Percentiles rank a stretch among this genome's conserved stretches.
phyloP scores from a whole-genome alignment of 2,888 invertebrate genomes.

The Ophion ellenae region DNA sequence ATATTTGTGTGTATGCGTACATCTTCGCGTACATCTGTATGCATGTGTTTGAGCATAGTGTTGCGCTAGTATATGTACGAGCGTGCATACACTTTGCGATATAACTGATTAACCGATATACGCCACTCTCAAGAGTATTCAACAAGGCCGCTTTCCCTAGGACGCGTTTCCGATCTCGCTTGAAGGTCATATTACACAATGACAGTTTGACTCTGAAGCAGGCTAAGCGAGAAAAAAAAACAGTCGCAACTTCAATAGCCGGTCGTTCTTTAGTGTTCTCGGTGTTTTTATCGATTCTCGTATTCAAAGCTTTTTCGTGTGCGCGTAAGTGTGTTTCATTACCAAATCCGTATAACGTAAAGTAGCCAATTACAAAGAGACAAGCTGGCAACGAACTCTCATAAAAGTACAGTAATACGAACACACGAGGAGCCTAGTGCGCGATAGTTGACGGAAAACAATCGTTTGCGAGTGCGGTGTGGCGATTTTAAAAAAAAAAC shows the following conservation, averaged over 20 bases:
- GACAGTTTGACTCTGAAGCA: neutral
- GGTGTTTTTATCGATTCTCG: conserved; percentile 10
- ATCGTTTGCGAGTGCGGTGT: neutral
- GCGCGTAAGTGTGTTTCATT: conserved; percentile 25
- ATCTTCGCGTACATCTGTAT: neutral
- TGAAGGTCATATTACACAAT: neutral
- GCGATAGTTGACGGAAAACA: neutral
- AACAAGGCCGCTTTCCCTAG: neutral
- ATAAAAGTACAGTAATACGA: neutral
- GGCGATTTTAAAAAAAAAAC: neutral
- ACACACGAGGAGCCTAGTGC: conserved; percentile 24
- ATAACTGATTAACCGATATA: neutral
- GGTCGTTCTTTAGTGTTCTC: conserved; percentile 2
- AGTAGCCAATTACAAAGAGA: neutral
- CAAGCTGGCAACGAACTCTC: neutral
- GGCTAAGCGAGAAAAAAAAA: neutral
- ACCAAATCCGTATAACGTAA: conserved; percentile 1
- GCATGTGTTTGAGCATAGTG: neutral
- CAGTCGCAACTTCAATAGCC: neutral
- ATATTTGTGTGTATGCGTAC: neutral
- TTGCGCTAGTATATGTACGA: neutral
- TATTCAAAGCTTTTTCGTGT: conserved; percentile 21
- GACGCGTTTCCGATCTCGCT: neutral
- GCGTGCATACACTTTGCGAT: neutral
- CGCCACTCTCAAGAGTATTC: neutral